Evolutionary conservation across 1,140 invertebrate species (phyloP), one percentile per base, ranked within the genome.

Genomic region (Orius insidiosus): DNA sequence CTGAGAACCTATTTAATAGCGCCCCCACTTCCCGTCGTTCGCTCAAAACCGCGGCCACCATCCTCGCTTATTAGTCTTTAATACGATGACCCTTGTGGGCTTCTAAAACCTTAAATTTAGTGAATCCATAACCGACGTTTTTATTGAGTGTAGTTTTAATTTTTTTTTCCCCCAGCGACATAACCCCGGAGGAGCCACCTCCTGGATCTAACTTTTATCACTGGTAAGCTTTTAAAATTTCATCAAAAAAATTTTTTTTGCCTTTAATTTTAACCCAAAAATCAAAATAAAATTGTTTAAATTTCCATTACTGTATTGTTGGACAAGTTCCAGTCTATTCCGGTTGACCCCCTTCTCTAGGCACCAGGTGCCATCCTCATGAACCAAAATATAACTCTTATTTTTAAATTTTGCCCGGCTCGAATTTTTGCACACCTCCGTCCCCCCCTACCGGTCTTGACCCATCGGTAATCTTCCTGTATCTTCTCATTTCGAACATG

Each of bases 41-140:
- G 41, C 41, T 43, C 41, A 43, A 43, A 43, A 18, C 41, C 41
- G 41, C 41, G 41, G 41, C 41, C 41, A 43, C 41, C 41, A 43
- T 43, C 41, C 41, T 43, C 41, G 41, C 41, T 43, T 41, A 41
- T 19, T 11, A 43, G 41, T 43, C 41, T 31, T 30, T 30, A 36
- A 11, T 30, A 15, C 14, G 14, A n/a, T 36, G 14, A 11, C 9
- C 31, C 24, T 30, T 30, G 31, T 43, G 41, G 41, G 19, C 18
- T 9, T 30, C 31, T 30, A 15, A 40, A n/a, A n/a, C n/a, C n/a
- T n/a, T n/a, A n/a, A 13, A 43, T 18, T 43, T 18, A 43, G 31
- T 16, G 9, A n/a, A 15, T 31, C 41, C 41, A 43, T 43, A 43
- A 43, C 41, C 41, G 41, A 43, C 41, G 41, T 43, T 43, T 43